phyloP scores from a whole-genome alignment of 2,888 invertebrate species.

The Drosophila melanocephala region DNA sequence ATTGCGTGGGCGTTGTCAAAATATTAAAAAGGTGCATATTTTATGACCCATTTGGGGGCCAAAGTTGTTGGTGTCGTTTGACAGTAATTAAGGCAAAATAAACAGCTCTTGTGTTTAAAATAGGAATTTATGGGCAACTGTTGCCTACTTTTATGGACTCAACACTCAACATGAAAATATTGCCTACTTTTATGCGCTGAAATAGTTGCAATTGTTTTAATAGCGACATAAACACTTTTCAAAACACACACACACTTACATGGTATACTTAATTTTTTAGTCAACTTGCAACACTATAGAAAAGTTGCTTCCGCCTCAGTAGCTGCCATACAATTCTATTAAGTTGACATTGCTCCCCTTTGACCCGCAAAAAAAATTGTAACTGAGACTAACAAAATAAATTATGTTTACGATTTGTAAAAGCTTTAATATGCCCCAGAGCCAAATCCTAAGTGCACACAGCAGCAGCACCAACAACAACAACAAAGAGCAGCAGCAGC shows the following conservation, averaged over 20 bases:
- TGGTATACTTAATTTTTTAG: not conserved
- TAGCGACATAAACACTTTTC: slow-evolving; percentile 4
- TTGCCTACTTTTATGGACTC: slow-evolving; percentile 34
- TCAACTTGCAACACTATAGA: slow-evolving; percentile 17
- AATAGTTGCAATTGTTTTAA: slow-evolving; percentile 18
- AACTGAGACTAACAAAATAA: slow-evolving; percentile 71
- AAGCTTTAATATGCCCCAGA: slow-evolving; percentile 78
- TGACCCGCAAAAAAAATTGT: slow-evolving; percentile 33
- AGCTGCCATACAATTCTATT: slow-evolving; percentile 47
- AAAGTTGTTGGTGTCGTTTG: slow-evolving; percentile 28
- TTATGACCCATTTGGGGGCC: slow-evolving; percentile 66
- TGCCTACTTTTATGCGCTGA: slow-evolving; percentile 44
- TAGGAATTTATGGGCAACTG: slow-evolving; percentile 15
- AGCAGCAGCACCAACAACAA: slow-evolving; percentile 27
- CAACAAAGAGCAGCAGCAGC: slow-evolving; percentile 39
- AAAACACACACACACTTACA: not conserved
- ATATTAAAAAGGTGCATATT: slow-evolving; percentile 52
- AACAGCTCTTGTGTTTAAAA: slow-evolving; percentile 13
- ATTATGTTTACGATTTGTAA: slow-evolving; percentile 80
- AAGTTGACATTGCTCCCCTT: slow-evolving; percentile 14
- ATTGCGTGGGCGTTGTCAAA: slow-evolving; percentile 37
- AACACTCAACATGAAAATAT: slow-evolving; percentile 6
- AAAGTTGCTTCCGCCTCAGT: slow-evolving; percentile 5
- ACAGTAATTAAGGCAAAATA: slow-evolving; percentile 39
- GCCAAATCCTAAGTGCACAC: slow-evolving; percentile 77